These are phyloP conservation scores for Geothlypis trichas DNA, from an alignment of 2,113 vertebrate genomes.

Conservation along the genomic window DNA sequence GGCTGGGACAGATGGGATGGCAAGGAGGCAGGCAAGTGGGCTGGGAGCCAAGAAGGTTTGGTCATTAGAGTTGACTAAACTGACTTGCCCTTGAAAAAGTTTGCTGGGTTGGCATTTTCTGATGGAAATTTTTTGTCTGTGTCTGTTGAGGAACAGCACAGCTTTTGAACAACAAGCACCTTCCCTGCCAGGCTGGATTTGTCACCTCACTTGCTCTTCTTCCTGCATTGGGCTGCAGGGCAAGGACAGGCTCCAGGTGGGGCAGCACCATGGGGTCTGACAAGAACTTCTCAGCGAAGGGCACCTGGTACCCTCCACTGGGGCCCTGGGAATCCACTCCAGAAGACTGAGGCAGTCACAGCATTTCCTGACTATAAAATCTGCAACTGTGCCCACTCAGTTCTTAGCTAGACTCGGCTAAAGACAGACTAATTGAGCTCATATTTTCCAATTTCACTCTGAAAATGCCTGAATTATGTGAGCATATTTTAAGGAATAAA, in stretches of 20 bases:
- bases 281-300: neutral
- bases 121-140: neutral
- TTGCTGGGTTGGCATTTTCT: neutral
- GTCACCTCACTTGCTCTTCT: neutral
- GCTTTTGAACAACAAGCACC: neutral
- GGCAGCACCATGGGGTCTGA: neutral
- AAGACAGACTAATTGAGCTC: neutral
- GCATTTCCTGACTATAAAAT: neutral
- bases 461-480: neutral
- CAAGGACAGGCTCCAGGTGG: neutral
- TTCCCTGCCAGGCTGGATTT: neutral
- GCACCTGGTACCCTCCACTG: neutral
- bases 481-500: neutral
- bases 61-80: neutral
- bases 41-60: neutral
- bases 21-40: neutral
- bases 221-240: neutral
- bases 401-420: neutral
- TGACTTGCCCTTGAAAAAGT: neutral
- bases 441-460: neutral
- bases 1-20: conserved; percentile 1
- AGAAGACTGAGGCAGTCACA: neutral
- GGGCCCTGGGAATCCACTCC: neutral
- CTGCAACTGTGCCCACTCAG: neutral
- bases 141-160: neutral